A percentile compares a stretch with the other conserved stretches of the same genome.
These are phyloP conservation scores for Troilus luridus DNA, from an alignment of 2,888 invertebrate genomes.

Conservation along the genomic window DNA sequence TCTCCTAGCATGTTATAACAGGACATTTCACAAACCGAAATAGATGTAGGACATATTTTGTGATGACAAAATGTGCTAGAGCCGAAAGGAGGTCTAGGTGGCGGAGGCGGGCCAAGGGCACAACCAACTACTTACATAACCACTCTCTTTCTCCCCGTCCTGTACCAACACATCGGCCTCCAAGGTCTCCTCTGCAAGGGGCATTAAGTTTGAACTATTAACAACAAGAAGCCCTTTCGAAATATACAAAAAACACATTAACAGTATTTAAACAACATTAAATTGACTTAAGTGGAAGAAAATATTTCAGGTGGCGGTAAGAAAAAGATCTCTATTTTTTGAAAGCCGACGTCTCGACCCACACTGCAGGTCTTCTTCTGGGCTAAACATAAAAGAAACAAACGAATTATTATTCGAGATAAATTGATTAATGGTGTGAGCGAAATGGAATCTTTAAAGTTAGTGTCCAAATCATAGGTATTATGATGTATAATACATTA, in stretches of 20 bases:
- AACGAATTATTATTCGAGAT: no score
- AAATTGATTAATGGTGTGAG: no score
- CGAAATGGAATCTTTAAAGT: no score
- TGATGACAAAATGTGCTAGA: background rate
- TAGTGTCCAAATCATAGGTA: no score
- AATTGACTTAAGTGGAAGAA: no score
- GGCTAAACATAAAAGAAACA: no score
- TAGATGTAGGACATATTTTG: background rate
- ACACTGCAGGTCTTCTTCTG: no score
- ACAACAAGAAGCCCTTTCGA: background rate
- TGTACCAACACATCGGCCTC: background rate
- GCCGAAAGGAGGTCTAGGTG: constrained; percentile 42
- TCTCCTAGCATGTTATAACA: background rate
- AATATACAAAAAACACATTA: background rate
- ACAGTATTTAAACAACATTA: no score
- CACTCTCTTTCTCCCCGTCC: background rate
- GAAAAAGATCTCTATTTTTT: no score
- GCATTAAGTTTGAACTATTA: background rate
- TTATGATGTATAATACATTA: no score
- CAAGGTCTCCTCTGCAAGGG: background rate
- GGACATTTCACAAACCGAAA: background rate
- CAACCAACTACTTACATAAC: background rate
- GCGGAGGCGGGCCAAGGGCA: constrained; percentile 20
- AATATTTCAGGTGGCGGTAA: no score
- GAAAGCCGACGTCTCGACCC: no score